phyloP scores from a whole-genome alignment of 2,888 invertebrate genomes.

The Megalurothrips usitatus region DNA sequence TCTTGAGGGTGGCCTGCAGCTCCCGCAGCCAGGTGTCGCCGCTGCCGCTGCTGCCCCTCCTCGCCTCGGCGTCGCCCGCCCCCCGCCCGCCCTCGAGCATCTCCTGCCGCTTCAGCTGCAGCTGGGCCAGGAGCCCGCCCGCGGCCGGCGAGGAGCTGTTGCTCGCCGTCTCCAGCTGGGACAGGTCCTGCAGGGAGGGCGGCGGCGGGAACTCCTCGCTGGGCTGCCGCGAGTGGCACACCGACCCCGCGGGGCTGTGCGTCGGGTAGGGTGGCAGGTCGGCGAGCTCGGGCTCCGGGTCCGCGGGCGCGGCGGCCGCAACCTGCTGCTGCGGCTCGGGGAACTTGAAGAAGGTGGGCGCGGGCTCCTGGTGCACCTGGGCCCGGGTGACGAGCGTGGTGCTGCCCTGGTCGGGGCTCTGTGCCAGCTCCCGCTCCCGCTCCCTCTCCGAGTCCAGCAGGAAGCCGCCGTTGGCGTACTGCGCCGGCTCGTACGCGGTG shows the following conservation, averaged over 20 bases:
- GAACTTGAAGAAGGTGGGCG: constrained; percentile 26
- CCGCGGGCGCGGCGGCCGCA: constrained; percentile 34
- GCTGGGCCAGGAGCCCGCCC: constrained; percentile 56
- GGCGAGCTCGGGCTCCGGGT: not conserved
- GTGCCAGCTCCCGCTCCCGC: constrained; percentile 35
- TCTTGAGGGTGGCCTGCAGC: constrained; percentile 58
- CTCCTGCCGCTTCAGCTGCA: constrained; percentile 61
- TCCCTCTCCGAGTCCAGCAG: constrained; percentile 43
- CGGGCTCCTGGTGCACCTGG: constrained; percentile 68
- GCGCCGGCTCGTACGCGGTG: constrained; percentile 46
- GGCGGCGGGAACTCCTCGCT: constrained; percentile 88
- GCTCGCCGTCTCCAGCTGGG: constrained; percentile 33
- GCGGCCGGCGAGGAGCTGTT: constrained; percentile 37
- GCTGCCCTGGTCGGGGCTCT: constrained; percentile 34
- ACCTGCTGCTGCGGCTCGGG: constrained; percentile 47
- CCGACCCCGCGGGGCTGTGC: constrained; percentile 71
- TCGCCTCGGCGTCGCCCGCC: constrained; percentile 41
- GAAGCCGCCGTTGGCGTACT: constrained; percentile 51
- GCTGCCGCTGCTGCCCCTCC: constrained; percentile 31
- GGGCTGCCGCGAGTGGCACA: constrained; percentile 75
- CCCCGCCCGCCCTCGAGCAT: constrained; percentile 49
- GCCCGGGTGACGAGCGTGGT: constrained; percentile 74
- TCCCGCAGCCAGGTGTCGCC: constrained; percentile 71
- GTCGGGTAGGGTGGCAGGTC: constrained; percentile 63
- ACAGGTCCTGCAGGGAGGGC: constrained; percentile 49